A percentile compares a stretch with the other conserved stretches of the same genome.
Conservation (phyloP, 2,888 invertebrate genomes). For the Epiblema foenella region DNA sequence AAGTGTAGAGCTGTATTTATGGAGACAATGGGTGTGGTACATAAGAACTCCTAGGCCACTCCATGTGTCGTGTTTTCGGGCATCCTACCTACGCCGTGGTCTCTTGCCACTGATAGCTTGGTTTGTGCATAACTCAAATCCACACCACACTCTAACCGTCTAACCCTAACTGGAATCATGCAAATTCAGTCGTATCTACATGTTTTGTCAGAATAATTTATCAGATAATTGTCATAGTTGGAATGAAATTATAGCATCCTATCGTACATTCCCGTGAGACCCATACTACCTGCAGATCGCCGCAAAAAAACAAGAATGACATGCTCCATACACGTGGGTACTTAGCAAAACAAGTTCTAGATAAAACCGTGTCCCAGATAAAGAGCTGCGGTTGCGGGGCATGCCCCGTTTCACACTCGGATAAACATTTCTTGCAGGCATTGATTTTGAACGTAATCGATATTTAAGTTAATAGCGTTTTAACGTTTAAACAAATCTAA, state of each 20-base stretch:
- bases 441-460: constrained; percentile 39
- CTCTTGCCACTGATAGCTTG: too few relatives aligned
- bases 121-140: too few relatives aligned
- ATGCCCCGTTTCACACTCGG: constrained; percentile 46
- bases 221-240: not conserved
- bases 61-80: too few relatives aligned
- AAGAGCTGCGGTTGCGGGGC: constrained; percentile 47
- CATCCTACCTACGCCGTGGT: too few relatives aligned
- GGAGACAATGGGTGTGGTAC: too few relatives aligned
- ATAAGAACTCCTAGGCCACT: too few relatives aligned
- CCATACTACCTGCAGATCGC: not conserved
- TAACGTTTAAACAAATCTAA: not conserved
- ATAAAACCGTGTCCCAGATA: constrained; percentile 37
- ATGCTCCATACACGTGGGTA: constrained; percentile 13
- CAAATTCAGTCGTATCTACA: too few relatives aligned
- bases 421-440: constrained; percentile 45
- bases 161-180: too few relatives aligned
- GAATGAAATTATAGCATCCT: not conserved
- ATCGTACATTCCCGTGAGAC: constrained; percentile 12
- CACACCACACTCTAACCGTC: too few relatives aligned
- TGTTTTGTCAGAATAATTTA: too few relatives aligned
- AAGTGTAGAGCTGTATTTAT: too few relatives aligned
- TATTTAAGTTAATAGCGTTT: constrained; percentile 8
- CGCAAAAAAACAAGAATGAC: constrained; percentile 23
- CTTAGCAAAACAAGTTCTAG: constrained; percentile 35